phyloP scores from a whole-genome alignment of 2,888 invertebrate genomes.

The Melanophora roralis region DNA sequence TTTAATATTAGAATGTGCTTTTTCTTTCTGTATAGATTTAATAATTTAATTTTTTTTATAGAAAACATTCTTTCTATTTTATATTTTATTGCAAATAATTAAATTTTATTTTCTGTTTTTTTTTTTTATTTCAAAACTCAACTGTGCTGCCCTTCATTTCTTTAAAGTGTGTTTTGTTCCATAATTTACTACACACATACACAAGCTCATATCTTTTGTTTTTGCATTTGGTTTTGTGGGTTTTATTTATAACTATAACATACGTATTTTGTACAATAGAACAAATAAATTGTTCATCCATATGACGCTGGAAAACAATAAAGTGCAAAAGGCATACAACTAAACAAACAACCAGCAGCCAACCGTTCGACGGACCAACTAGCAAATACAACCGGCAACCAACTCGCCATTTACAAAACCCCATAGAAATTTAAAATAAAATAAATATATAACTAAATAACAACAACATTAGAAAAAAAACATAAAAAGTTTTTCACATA shows the following conservation, averaged over 20 bases:
- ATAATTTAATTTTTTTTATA: too few relatives aligned
- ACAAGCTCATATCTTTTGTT: too few relatives aligned
- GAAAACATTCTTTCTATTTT: too few relatives aligned
- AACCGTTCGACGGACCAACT: neutral
- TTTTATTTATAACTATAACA: neutral
- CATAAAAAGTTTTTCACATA: conserved; percentile 4
- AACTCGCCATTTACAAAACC: conserved; percentile 8
- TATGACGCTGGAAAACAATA: conserved; percentile 18
- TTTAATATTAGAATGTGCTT: too few relatives aligned
- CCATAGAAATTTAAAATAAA: conserved; percentile 21
- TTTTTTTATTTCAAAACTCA: too few relatives aligned
- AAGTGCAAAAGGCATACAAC: conserved; percentile 20
- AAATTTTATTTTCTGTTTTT: too few relatives aligned
- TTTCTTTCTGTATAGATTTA: too few relatives aligned
- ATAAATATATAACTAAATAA: neutral
- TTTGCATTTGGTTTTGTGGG: neutral
- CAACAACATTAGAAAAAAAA: neutral
- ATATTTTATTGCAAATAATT: too few relatives aligned
- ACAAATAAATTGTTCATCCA: conserved; percentile 26
- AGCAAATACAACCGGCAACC: neutral
- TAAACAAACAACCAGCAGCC: neutral
- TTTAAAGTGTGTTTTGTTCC: neutral
- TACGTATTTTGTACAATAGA: neutral
- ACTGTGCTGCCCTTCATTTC: neutral
- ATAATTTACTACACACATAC: neutral